These are phyloP conservation scores for Sebastes goodei DNA, from an alignment of 2,797 vertebrate genomes.

Conservation along the genomic window DNA sequence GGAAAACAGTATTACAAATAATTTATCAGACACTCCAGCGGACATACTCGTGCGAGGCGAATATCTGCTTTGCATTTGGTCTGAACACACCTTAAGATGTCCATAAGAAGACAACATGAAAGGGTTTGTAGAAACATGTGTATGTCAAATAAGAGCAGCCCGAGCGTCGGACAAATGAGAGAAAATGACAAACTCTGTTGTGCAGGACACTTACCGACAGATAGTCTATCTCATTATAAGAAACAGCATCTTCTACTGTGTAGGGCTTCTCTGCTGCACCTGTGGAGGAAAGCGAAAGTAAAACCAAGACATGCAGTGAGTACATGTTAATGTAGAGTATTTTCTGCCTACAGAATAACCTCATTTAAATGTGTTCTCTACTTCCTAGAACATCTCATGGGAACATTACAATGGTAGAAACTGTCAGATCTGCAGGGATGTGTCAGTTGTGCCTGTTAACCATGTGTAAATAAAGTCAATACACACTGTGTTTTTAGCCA, in stretches of 20 bases:
- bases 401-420: background rate
- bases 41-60: accelerated
- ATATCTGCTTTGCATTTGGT: background rate
- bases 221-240: slow-evolving; percentile 96
- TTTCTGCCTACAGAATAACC: background rate
- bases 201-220: slow-evolving; percentile 89
- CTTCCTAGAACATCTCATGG: background rate
- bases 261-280: slow-evolving; percentile 98
- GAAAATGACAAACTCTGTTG: background rate
- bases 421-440: background rate
- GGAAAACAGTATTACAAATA: slow-evolving; percentile 11
- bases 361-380: background rate
- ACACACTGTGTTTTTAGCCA: background rate
- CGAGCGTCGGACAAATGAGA: background rate
- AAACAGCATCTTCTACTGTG: slow-evolving; percentile 93
- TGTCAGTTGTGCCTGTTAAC: too few species aligned
- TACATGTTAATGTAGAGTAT: background rate
- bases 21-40: background rate
- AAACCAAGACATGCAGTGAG: background rate
- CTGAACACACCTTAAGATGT: background rate
- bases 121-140: background rate
- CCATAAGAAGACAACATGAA: background rate
- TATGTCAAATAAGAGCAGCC: background rate
- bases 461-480: background rate
- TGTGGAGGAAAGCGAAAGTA: slow-evolving; percentile 55